phyloP scores from a whole-genome alignment of 2,888 invertebrate genomes.

The Lissonota sp. region DNA sequence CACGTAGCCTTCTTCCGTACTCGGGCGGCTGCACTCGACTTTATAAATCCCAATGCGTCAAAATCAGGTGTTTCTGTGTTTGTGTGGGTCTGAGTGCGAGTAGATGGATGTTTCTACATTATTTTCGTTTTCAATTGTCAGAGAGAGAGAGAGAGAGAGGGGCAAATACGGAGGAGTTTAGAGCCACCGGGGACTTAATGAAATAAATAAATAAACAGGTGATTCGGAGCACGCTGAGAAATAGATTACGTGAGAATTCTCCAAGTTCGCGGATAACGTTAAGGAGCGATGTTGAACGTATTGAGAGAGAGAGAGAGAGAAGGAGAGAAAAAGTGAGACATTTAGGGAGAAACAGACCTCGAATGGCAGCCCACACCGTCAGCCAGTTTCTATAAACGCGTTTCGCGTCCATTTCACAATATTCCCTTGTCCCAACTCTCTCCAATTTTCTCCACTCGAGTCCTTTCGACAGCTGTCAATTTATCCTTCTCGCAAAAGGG shows the following conservation, averaged over 20 bases:
- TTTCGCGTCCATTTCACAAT: conserved; percentile 6
- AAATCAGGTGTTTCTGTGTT: background rate
- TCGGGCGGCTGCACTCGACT: background rate
- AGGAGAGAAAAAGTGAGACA: background rate
- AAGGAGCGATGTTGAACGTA: background rate
- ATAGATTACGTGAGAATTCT: conserved; percentile 33
- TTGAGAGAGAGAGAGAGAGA: background rate
- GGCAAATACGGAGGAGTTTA: conserved; percentile 11
- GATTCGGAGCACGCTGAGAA: conserved; percentile 24
- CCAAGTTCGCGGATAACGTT: background rate
- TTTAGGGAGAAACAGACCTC: background rate
- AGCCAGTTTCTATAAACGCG: background rate
- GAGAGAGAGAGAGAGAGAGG: too few relatives aligned
- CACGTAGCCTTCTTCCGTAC: background rate
- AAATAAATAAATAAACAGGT: conserved; percentile 23
- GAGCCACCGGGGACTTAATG: conserved; percentile 27
- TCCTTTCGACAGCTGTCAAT: conserved; percentile 10
- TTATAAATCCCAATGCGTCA: conserved; percentile 7
- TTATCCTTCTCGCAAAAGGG: background rate
- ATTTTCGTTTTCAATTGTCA: conserved; percentile 1
- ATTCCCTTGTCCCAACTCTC: background rate
- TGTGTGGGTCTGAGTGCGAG: background rate
- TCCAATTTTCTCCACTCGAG: conserved; percentile 2
- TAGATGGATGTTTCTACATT: background rate
- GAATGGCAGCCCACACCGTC: background rate